A percentile compares a stretch with the other conserved stretches of the same genome.
phyloP scores from a whole-genome alignment of 2,113 vertebrate species.

The Xerus inauris region DNA sequence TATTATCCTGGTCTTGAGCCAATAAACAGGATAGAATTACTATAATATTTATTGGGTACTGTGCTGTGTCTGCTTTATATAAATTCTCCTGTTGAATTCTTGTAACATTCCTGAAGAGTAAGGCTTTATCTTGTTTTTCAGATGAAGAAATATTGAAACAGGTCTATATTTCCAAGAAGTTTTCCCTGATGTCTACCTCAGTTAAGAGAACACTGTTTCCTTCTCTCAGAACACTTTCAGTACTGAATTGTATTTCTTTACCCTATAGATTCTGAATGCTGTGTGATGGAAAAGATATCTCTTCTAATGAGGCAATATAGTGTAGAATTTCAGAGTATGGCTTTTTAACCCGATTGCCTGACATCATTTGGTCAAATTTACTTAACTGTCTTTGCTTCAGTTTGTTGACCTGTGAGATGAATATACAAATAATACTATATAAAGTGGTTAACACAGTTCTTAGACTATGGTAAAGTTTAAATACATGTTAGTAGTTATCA shows the following conservation, averaged over 20 bases:
- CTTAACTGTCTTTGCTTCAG: neutral
- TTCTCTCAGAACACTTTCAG: neutral
- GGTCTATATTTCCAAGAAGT: neutral
- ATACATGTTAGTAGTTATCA: neutral
- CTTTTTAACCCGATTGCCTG: constrained; percentile 4
- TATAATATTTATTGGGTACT: constrained; percentile 34
- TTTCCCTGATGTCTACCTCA: neutral
- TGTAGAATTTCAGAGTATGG: constrained; percentile 21
- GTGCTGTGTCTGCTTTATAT: constrained; percentile 17
- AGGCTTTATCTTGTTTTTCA: constrained; percentile 50
- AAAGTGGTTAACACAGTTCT: neutral
- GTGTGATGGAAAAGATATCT: neutral
- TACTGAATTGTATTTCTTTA: constrained; percentile 30
- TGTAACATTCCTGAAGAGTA: neutral
- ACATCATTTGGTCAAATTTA: neutral
- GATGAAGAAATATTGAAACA: neutral
- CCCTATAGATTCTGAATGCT: neutral
- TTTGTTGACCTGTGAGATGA: constrained; percentile 44
- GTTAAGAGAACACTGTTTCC: neutral
- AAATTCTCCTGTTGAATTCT: constrained; percentile 47
- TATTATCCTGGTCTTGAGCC: constrained; percentile 51
- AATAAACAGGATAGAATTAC: constrained; percentile 57
- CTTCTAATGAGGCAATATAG: neutral
- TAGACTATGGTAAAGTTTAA: neutral
- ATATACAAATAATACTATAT: constrained; percentile 30